A percentile compares a stretch with the other conserved stretches of the same genome.
These are phyloP conservation scores for Drosophila guanche DNA, from an alignment of 1,140 invertebrate species.

Conservation along the genomic window DNA sequence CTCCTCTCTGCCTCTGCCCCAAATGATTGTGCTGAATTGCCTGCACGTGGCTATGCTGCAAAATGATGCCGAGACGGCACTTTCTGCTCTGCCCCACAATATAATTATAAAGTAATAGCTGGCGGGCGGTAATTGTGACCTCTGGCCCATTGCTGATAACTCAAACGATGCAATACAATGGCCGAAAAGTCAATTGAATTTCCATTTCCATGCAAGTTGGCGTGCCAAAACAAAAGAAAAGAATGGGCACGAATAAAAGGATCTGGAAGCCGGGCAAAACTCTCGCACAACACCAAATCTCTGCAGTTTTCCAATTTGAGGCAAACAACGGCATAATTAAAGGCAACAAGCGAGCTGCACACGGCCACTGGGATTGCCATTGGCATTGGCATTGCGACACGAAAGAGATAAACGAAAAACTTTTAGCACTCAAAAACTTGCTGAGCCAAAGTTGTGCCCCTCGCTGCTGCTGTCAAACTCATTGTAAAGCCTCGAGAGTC, in stretches of 20 bases:
- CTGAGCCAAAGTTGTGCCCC: slow-evolving; percentile 45
- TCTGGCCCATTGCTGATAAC: no score
- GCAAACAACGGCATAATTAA: slow-evolving; percentile 25
- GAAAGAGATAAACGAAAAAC: slow-evolving; percentile 69
- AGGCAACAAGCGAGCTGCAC: slow-evolving; percentile 19
- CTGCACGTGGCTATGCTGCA: slow-evolving; percentile 67
- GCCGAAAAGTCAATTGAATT: slow-evolving; percentile 17
- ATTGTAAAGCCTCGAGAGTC: slow-evolving; percentile 48
- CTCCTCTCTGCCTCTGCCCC: neutral
- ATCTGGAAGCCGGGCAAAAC: neutral
- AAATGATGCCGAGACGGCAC: slow-evolving; percentile 49
- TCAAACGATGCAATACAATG: no score
- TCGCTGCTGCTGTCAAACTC: slow-evolving; percentile 23
- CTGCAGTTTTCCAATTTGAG: slow-evolving; percentile 40
- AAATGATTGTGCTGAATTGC: slow-evolving; percentile 76
- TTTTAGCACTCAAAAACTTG: slow-evolving; percentile 49
- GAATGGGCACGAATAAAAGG: neutral
- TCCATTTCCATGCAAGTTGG: slow-evolving; percentile 9
- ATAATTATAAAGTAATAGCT: slow-evolving; percentile 26
- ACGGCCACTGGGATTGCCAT: no score
- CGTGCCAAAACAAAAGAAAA: slow-evolving; percentile 5
- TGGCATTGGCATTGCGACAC: slow-evolving; percentile 11
- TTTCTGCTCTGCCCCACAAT: neutral
- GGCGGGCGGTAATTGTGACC: neutral
- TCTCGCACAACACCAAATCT: no score